Percentiles rank a stretch among this genome's conserved stretches.
Conservation (phyloP, 2,797 vertebrate species). For the Sebastes minor region DNA sequence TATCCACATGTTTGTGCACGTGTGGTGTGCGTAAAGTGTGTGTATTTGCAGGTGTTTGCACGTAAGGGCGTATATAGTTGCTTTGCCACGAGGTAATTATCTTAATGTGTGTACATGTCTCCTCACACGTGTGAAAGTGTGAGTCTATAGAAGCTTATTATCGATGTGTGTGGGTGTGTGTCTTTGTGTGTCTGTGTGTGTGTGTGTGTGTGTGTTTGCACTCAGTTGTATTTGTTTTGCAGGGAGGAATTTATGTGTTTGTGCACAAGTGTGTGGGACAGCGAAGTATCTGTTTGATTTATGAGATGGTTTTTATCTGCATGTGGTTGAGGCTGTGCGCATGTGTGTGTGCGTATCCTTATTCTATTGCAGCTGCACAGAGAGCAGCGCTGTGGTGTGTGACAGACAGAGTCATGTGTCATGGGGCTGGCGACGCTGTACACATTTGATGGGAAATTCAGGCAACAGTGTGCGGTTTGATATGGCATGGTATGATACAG, state of each 20-base stretch:
- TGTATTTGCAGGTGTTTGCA: constrained; percentile 6
- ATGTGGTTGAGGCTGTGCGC: constrained; percentile 28
- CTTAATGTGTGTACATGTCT: not conserved
- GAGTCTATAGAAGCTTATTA: constrained; percentile 27
- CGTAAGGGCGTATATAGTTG: not conserved
- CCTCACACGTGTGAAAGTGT: not conserved
- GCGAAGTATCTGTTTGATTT: constrained; percentile 57
- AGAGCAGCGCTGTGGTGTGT: constrained; percentile 37
- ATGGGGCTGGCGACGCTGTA: constrained; percentile 41
- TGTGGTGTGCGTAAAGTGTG: constrained; percentile 1
- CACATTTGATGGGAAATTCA: constrained; percentile 56
- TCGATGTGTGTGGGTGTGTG: not conserved
- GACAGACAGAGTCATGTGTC: constrained; percentile 66
- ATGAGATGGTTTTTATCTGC: constrained; percentile 59
- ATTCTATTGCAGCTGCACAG: constrained; percentile 22
- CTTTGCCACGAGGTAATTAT: constrained; percentile 31
- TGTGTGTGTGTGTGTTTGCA: constrained; percentile 12
- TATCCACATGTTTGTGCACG: not conserved
- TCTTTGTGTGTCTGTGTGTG: not conserved
- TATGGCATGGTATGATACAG: constrained; percentile 56
- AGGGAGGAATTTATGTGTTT: constrained; percentile 42
- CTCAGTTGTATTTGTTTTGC: constrained; percentile 47
- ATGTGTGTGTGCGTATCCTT: not conserved
- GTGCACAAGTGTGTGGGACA: constrained; percentile 28
- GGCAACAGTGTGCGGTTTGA: constrained; percentile 54